Conservation (phyloP, 2,113 vertebrate species). For the Lycocorax pyrrhopterus region DNA sequence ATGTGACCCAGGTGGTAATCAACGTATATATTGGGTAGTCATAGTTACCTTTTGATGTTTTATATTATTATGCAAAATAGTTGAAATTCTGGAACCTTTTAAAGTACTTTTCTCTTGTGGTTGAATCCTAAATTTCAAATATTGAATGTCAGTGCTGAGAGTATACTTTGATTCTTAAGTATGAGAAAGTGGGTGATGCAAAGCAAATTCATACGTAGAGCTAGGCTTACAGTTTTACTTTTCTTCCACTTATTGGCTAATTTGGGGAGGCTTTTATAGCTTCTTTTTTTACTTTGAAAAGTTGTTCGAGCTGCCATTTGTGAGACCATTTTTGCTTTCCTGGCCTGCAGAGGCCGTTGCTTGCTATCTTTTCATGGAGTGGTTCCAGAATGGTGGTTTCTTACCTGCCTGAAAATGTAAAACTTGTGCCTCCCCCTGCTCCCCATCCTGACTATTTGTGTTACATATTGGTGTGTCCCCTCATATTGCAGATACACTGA, state of each 20-base stretch:
- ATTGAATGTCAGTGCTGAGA: neutral
- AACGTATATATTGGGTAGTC: accelerated
- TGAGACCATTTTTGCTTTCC: neutral
- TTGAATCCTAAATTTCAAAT: neutral
- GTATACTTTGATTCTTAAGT: neutral
- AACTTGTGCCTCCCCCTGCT: neutral
- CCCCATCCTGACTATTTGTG: neutral
- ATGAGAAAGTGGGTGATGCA: neutral
- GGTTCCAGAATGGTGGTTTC: neutral
- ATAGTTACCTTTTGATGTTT: neutral
- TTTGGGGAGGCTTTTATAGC: neutral
- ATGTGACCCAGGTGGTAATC: neutral
- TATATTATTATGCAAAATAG: neutral
- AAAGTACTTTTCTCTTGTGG: neutral
- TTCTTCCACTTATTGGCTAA: neutral
- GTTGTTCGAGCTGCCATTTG: neutral
- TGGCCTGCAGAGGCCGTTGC: constrained; percentile 70
- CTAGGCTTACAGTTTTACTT: neutral
- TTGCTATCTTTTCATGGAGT: neutral
- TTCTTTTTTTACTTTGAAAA: neutral
- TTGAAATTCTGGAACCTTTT: neutral
- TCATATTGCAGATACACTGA: neutral
- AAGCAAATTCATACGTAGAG: neutral
- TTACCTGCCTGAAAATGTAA: neutral
- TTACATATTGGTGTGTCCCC: neutral